These are phyloP conservation scores for Dastarcus helophoroides DNA, from an alignment of 2,888 invertebrate species.

Conservation along the genomic window DNA sequence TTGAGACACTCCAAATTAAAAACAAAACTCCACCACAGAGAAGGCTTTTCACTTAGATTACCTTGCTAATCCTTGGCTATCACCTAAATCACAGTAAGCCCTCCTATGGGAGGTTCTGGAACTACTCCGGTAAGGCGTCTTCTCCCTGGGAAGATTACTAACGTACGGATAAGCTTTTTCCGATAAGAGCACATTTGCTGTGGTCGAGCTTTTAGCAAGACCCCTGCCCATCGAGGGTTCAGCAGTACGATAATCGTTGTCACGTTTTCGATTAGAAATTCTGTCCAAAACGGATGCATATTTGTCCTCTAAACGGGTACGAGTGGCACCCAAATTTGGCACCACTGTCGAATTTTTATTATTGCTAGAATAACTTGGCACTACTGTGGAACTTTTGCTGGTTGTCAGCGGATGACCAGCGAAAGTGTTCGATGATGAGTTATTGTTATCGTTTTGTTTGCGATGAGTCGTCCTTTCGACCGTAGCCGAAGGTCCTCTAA, in stretches of 20 bases:
- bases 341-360: constrained; percentile 28
- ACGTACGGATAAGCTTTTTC: constrained; percentile 56
- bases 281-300: constrained; percentile 65
- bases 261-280: constrained; percentile 43
- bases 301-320: constrained; percentile 66
- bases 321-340: constrained; percentile 42
- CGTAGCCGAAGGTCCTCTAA: constrained; percentile 60
- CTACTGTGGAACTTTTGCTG: constrained; percentile 30
- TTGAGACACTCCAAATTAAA: too few relatives aligned
- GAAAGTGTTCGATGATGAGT: constrained; percentile 10
- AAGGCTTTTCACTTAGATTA: too few relatives aligned
- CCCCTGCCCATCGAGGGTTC: constrained; percentile 45
- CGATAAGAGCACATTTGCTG: constrained; percentile 50
- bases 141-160: constrained; percentile 42
- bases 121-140: constrained; percentile 50
- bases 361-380: too few relatives aligned
- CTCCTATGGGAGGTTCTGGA: constrained; percentile 35
- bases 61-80: too few relatives aligned
- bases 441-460: constrained; percentile 11
- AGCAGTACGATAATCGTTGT: constrained; percentile 55
- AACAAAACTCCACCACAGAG: too few relatives aligned
- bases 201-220: constrained; percentile 56
- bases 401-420: constrained; percentile 21
- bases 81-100: constrained; percentile 34
- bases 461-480: constrained; percentile 35